Evolutionary conservation across 2,888 invertebrate genomes (phyloP), one percentile per base, ranked within the genome.

Genomic region (Mythimna impura): DNA sequence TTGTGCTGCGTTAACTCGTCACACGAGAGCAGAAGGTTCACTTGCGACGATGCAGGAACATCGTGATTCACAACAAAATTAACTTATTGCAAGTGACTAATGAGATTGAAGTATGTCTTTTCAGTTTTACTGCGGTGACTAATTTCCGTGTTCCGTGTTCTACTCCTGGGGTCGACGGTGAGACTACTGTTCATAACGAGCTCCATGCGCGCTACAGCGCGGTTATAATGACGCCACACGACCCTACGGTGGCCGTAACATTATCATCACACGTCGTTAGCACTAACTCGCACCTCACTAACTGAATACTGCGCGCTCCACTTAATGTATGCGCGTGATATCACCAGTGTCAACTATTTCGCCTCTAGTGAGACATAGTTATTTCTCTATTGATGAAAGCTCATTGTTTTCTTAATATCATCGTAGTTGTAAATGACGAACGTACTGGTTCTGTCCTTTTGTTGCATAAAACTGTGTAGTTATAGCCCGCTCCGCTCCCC

Each of bases 211-310:
- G 9, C 10, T 22, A 9, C 43, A n/a, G 8, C 47, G 54, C 17
- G 72, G 61, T 65, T 30, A 54, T 9, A 40, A 34, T n/a, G 71
- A 20, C 47, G 36, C 34, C 64, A 61, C 5, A 10, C 25, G 12
- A 43, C 61, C 20, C 30, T 25, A 76, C 36, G 40, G 25, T 12
- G 17, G 25, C 54, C 55, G 54, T 66, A n/a, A 68, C 58, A 57
- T 62, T 62, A 62, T 54, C 62, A 57, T 61, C 54, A 78, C 20
- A 62, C 61, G 55, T 40, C 54, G 61, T 65, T 55, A 62, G 17
- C 65, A 30, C 52, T 58, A 71, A 66, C 57, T 66, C 43, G 50
- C 34, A 12, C n/a, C 40, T 60, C 47, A 54, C 62, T 58, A 34
- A 66, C 71, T 55, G 60, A 77, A 71, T 62, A 66, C 17, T 50